These are phyloP conservation scores for Carassius gibelio DNA, from an alignment of 2,113 vertebrate species.

Conservation along the genomic window DNA sequence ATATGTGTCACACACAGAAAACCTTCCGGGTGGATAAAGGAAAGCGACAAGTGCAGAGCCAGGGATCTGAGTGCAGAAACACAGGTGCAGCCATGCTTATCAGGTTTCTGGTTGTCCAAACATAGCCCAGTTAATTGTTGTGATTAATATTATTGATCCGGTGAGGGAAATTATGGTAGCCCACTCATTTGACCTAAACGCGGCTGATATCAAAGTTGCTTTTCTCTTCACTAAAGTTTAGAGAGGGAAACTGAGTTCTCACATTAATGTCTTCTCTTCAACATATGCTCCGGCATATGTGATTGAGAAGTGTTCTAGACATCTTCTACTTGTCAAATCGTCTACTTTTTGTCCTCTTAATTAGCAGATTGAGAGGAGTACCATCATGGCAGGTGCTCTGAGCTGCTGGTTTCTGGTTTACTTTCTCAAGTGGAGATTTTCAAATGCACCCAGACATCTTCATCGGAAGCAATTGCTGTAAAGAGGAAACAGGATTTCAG, in stretches of 20 bases:
- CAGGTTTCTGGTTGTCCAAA: conserved; percentile 49
- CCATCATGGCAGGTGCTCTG: conserved; percentile 11
- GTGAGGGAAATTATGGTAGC: conserved; percentile 11
- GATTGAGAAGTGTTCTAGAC: conserved; percentile 4
- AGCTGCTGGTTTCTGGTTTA: conserved; percentile 22
- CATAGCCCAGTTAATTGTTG: conserved; percentile 30
- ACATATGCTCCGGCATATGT: not conserved
- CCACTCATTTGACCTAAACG: conserved; percentile 11
- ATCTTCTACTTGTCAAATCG: conserved; percentile 12
- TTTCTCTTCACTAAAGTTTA: conserved; percentile 15
- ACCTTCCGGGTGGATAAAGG: conserved; percentile 47
- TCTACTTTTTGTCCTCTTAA: conserved; percentile 15
- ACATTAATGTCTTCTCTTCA: not conserved
- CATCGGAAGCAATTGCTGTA: not conserved
- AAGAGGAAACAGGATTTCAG: conserved; percentile 20
- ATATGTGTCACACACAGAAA: conserved; percentile 50
- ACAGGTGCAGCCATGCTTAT: conserved; percentile 42
- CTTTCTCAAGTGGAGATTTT: conserved; percentile 6
- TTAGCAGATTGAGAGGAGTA: not conserved
- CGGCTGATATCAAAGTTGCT: conserved; percentile 10
- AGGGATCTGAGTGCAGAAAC: not conserved
- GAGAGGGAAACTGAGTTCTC: not conserved
- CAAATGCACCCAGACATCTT: not conserved
- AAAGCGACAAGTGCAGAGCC: conserved; percentile 44
- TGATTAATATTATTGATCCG: conserved; percentile 33